Evolutionary conservation across 2,888 invertebrate genomes (phyloP).

Genomic region (Patella caerulea): DNA sequence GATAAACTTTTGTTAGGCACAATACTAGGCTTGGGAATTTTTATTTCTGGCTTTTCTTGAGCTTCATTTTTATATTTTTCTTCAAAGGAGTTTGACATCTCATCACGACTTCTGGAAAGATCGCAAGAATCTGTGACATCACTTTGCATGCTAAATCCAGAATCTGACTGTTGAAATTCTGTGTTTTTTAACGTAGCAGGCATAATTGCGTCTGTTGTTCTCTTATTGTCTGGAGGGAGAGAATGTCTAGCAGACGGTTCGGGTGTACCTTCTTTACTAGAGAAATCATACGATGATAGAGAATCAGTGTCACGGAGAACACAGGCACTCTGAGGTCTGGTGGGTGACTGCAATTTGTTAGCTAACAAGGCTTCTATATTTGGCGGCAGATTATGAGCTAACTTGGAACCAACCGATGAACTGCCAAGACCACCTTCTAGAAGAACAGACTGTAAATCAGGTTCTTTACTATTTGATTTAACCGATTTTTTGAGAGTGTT

Average conservation of each 20-base stretch:
- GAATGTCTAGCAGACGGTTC: constrained; percentile 19
- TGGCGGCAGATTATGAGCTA: constrained; percentile 40
- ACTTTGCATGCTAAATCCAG: constrained; percentile 57
- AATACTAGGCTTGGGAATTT: constrained; percentile 8
- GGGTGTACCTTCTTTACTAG: constrained; percentile 19
- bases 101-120: background rate
- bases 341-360: background rate
- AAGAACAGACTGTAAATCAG: constrained; percentile 47
- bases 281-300: constrained; percentile 17
- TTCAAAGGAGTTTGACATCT: background rate
- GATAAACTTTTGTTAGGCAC: background rate
- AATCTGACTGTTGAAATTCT: constrained; percentile 53
- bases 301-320: constrained; percentile 20
- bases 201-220: background rate
- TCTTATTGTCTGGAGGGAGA: constrained; percentile 17
- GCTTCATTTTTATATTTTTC: constrained; percentile 29
- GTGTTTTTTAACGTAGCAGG: constrained; percentile 34
- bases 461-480: constrained; percentile 18
- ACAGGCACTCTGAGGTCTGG: constrained; percentile 13
- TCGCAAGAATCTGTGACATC: constrained; percentile 35
- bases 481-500: background rate
- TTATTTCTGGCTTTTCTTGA: constrained; percentile 24
- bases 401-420: constrained; percentile 51
- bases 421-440: constrained; percentile 54
- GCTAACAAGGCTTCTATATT: constrained; percentile 16